Evolutionary conservation across 2,888 invertebrate genomes (phyloP), one percentile per base, ranked within the genome.

Genomic region (Pristionchus japonicus): DNA sequence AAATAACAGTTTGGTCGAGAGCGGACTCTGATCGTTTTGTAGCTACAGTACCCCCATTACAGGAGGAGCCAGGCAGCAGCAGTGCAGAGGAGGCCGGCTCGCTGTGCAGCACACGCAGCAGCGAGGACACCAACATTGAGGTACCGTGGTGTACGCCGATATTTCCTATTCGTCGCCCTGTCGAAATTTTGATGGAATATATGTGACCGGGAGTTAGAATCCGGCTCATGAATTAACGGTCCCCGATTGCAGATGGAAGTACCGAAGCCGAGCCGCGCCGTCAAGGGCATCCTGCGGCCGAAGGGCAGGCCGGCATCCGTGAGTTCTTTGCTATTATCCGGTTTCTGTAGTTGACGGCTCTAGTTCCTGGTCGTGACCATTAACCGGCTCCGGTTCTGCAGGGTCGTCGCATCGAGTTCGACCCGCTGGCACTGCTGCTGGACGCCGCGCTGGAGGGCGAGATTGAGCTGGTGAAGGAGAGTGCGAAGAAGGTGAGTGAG

Each of bases 361-460:
- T 67, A 31, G 31, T 64, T 64, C 20, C 70, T 23, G 70, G 70
- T 37, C 20, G 31, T 27, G 9, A 40, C 40, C 40, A 64, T 23
- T 31, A 11, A 23, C 57, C 34, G 43, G 82, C 27, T 64, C 40
- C 34, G n/a, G 31, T 49, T n/a, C 23, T 87, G 20, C 87, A 74
- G 87, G 87, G 87, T 70, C 92, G 98, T 91, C 96, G 98, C 89
- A 98, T 99, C 61, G 98, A 98, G 95, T 99, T 99, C 95, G 99
- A 99, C 96, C 99, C 99, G 34, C 96, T 99, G 93, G 98, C 99
- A 0, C 96, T 99, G 85, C 96, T 99, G 84, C 96, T 99, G 93
- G 99, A 99, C 95, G 99, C 99, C 80, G 98, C 98, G 93, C 96
- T 99, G 91, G 99, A 99, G 95, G 99, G 99, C 70, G 99, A 99